Evolutionary conservation across 2,888 invertebrate genomes (phyloP).

Genomic region (Callyntrura guangdongensis): DNA sequence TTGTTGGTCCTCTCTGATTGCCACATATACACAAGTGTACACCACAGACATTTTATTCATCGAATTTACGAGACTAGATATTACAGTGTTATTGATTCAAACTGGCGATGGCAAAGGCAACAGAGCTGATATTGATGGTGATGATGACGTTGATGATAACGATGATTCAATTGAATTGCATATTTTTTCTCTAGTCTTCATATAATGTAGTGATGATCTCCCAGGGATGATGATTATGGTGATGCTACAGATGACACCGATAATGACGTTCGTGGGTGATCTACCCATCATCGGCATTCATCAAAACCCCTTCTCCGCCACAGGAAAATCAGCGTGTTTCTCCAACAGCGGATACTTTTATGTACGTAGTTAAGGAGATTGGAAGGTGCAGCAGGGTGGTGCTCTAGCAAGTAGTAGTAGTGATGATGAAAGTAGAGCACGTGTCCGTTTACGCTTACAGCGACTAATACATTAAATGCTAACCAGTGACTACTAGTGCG

Average conservation of each 20-base stretch:
- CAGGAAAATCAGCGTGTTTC: neutral
- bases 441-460: neutral
- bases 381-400: too few relatives aligned
- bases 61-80: neutral
- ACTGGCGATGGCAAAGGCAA: neutral
- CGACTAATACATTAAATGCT: neutral
- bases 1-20: neutral
- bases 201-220: slow-evolving; percentile 26
- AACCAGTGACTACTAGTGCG: neutral
- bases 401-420: too few relatives aligned
- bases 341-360: neutral
- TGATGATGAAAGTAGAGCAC: too few relatives aligned
- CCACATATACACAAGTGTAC: neutral
- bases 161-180: slow-evolving; percentile 48
- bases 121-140: neutral
- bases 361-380: too few relatives aligned
- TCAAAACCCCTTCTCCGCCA: neutral
- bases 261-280: slow-evolving; percentile 49
- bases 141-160: neutral
- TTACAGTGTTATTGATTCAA: slow-evolving; percentile 45
- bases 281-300: slow-evolving; percentile 33
- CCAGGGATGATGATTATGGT: neutral
- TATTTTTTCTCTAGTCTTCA: slow-evolving; percentile 19
- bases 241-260: slow-evolving; percentile 46
- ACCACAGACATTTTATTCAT: slow-evolving; percentile 29